These are phyloP conservation scores for Rhodinocichla rosea DNA, from an alignment of 2,113 vertebrate species.

Conservation along the genomic window DNA sequence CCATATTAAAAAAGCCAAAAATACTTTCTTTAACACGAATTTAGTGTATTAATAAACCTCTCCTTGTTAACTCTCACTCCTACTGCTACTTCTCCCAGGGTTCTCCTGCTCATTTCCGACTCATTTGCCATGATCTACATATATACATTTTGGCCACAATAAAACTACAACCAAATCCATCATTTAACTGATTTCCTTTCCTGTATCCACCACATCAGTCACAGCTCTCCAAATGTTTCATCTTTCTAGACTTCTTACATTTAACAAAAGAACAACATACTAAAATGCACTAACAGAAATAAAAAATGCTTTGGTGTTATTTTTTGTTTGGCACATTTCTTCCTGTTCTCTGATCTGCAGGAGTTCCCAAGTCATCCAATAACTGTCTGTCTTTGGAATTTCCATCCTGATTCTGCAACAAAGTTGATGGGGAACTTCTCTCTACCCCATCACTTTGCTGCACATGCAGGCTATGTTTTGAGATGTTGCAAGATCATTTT, in stretches of 20 bases:
- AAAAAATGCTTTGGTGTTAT: not conserved
- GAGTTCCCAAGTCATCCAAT: not conserved
- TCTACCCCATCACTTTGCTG: not conserved
- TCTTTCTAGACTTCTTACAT: not conserved
- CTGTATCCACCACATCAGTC: not conserved
- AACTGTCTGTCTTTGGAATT: not conserved
- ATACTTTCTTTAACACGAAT: not conserved
- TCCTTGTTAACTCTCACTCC: conserved; percentile 12
- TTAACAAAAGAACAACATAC: not conserved
- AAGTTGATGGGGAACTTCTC: not conserved
- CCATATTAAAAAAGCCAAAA: not conserved
- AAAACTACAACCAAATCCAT: not conserved
- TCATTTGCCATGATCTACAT: not conserved
- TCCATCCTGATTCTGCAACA: not conserved
- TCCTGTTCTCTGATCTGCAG: not conserved
- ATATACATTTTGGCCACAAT: not conserved
- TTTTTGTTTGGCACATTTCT: not conserved
- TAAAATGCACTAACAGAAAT: not conserved
- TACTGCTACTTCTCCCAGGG: not conserved
- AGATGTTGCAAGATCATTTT: not conserved
- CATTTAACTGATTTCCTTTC: not conserved
- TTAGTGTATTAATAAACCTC: not conserved
- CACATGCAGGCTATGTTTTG: not conserved
- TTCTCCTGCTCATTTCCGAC: not conserved
- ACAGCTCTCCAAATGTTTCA: not conserved